Conservation (phyloP, 1,140 invertebrate genomes). For the Drosophila mauritiana region DNA sequence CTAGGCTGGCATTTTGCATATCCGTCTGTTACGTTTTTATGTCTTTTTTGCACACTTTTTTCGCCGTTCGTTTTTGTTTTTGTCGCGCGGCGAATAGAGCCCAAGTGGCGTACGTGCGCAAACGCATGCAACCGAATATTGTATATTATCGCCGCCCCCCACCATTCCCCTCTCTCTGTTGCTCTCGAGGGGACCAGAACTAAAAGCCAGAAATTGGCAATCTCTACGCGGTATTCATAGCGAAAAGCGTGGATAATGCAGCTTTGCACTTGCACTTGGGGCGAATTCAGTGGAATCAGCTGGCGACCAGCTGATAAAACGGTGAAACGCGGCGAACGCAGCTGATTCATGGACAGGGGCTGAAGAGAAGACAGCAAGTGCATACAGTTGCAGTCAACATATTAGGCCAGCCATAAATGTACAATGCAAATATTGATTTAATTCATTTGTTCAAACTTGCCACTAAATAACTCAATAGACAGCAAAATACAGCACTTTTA, state of each 20-base stretch:
- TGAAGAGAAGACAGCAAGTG: background rate
- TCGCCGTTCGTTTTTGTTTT: conserved; percentile 21
- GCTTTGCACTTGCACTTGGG: conserved; percentile 20
- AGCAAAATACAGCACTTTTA: no score
- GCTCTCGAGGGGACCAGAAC: conserved; percentile 26
- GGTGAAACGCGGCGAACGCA: background rate
- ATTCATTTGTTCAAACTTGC: background rate
- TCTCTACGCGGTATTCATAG: conserved; percentile 10
- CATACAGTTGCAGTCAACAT: conserved; percentile 1
- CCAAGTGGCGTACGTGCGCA: conserved; percentile 83
- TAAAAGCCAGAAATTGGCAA: conserved; percentile 41
- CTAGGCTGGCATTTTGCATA: conserved; percentile 27
- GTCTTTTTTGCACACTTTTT: conserved; percentile 21
- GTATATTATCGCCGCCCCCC: conserved; percentile 28
- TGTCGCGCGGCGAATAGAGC: conserved; percentile 49
- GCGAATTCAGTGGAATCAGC: conserved; percentile 34
- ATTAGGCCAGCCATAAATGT: background rate
- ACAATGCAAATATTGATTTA: background rate
- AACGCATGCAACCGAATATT: conserved; percentile 82
- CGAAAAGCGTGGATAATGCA: conserved; percentile 16
- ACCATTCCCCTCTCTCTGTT: background rate
- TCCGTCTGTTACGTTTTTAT: conserved; percentile 18
- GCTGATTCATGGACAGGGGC: conserved; percentile 4
- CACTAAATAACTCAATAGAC: no score
- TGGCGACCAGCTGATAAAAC: conserved; percentile 23